phyloP scores from a whole-genome alignment of 2,888 invertebrate genomes.

The Tridacna crocea region DNA sequence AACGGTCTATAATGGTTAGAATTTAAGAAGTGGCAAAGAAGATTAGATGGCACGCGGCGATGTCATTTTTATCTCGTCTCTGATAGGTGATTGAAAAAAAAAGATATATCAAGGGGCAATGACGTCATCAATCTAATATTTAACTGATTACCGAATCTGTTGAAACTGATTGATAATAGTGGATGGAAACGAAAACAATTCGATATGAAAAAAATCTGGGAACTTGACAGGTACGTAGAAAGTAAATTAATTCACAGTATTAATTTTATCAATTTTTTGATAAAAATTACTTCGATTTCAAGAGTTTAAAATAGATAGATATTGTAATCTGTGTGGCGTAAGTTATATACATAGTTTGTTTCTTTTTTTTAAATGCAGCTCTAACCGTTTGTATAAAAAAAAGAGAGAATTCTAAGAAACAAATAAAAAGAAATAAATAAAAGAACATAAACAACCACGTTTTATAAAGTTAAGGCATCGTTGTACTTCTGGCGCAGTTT shows the following conservation, averaged over 20 bases:
- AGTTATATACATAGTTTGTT: not conserved
- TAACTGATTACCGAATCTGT: not conserved
- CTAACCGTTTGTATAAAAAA: no score
- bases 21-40: not conserved
- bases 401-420: no score
- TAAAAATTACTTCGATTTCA: not conserved
- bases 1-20: not conserved
- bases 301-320: not conserved
- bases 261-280: not conserved
- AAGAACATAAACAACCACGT: no score
- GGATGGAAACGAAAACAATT: not conserved
- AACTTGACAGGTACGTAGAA: not conserved
- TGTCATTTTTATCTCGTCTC: slow-evolving; percentile 17
- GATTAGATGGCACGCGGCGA: slow-evolving; percentile 23
- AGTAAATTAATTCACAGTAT: not conserved
- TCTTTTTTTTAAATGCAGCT: no score
- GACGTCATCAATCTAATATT: slow-evolving; percentile 19
- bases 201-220: not conserved
- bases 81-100: not conserved
- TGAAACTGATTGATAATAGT: slow-evolving; percentile 5
- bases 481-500: no score
- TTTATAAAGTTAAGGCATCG: no score
- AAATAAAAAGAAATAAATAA: no score
- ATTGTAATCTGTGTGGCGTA: not conserved
- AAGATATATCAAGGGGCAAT: not conserved